Percentiles rank a stretch among this genome's conserved stretches.
Evolutionary conservation across 2,797 vertebrate genomes (phyloP).

Genomic region (Galaxias olidus): DNA sequence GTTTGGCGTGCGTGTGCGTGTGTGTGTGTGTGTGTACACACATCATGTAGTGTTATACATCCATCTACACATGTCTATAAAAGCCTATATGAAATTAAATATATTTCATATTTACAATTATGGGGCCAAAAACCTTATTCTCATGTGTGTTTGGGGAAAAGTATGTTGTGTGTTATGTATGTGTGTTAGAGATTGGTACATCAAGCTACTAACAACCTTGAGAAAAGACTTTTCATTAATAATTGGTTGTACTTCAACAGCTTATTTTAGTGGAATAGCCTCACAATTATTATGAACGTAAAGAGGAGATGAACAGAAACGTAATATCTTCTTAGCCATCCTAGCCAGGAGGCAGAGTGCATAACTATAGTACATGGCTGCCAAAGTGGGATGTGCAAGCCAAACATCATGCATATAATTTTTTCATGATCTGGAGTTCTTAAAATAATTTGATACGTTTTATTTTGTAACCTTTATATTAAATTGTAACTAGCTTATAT

Average conservation of each 20-base stretch:
- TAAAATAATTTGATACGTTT: too few relatives aligned
- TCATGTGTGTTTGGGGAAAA: slow-evolving; percentile 66
- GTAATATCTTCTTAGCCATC: too few relatives aligned
- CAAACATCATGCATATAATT: too few relatives aligned
- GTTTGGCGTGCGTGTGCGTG: slow-evolving; percentile 2
- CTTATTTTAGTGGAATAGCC: slow-evolving; percentile 58
- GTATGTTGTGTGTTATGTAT: slow-evolving; percentile 45
- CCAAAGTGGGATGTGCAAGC: background rate
- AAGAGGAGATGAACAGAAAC: slow-evolving; percentile 21
- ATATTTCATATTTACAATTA: slow-evolving; percentile 34
- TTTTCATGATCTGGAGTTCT: too few relatives aligned
- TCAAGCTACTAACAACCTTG: slow-evolving; percentile 54
- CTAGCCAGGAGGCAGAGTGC: slow-evolving; percentile 12
- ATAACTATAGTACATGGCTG: background rate
- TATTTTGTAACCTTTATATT: too few relatives aligned
- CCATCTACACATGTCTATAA: slow-evolving; percentile 38
- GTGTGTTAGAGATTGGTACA: slow-evolving; percentile 44
- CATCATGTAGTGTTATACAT: slow-evolving; percentile 40
- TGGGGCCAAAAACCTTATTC: slow-evolving; percentile 55
- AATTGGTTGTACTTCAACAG: slow-evolving; percentile 69
- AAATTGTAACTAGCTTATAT: too few relatives aligned
- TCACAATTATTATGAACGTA: slow-evolving; percentile 1
- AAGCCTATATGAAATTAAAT: background rate
- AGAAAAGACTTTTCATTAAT: slow-evolving; percentile 77
- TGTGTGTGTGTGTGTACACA: slow-evolving; percentile 52